Percentiles rank a stretch among this genome's conserved stretches.
Evolutionary conservation across 2,888 invertebrate genomes (phyloP).

Genomic region (Mystacides longicornis): DNA sequence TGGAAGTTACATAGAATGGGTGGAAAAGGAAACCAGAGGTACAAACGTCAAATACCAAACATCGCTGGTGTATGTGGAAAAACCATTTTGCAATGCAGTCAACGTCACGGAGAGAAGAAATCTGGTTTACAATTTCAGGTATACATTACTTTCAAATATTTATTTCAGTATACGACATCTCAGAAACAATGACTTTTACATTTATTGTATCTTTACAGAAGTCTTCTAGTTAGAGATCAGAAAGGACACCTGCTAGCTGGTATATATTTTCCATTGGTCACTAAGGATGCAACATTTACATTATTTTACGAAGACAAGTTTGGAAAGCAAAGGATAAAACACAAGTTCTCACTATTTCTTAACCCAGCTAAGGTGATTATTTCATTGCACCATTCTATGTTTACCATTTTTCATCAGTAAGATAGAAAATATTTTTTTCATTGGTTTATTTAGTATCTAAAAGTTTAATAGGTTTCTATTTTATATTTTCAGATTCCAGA

Average conservation of each 20-base stretch:
- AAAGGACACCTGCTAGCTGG: conserved; percentile 80
- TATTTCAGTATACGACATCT: neutral
- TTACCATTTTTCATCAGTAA: too few species aligned
- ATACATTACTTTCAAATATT: conserved; percentile 8
- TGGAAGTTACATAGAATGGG: conserved; percentile 77
- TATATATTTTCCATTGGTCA: conserved; percentile 72
- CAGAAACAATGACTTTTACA: too few species aligned
- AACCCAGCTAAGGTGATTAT: conserved; percentile 48
- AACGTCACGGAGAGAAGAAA: conserved; percentile 86
- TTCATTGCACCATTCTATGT: neutral
- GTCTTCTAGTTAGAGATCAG: conserved; percentile 72
- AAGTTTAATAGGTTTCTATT: too few species aligned
- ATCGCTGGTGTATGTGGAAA: conserved; percentile 71
- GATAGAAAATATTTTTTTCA: too few species aligned
- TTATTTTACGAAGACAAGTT: conserved; percentile 68
- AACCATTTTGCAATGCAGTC: conserved; percentile 72
- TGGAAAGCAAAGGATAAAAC: conserved; percentile 63
- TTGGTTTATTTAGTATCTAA: too few species aligned
- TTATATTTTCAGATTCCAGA: conserved; percentile 48
- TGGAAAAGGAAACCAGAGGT: conserved; percentile 66
- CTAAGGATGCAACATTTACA: conserved; percentile 60
- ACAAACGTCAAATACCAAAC: conserved; percentile 56
- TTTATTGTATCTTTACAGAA: conserved; percentile 42
- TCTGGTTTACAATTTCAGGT: conserved; percentile 72
- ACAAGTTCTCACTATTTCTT: conserved; percentile 64